Evolutionary conservation across 2,113 vertebrate genomes (phyloP), one percentile per base, ranked within the genome.

Genomic region (Recurvirostra avosetta): DNA sequence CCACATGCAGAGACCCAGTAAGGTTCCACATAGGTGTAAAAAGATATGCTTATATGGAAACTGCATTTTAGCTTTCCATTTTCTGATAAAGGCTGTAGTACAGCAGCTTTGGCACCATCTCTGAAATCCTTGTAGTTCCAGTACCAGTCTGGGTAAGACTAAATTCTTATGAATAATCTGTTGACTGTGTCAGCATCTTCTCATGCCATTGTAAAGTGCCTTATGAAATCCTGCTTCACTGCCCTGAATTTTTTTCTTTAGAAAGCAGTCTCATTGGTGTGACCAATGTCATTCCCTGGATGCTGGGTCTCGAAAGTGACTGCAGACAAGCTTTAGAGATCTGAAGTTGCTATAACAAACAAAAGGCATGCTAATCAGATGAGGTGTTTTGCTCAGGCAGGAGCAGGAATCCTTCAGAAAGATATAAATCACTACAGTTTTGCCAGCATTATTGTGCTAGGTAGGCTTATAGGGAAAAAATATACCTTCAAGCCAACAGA

Each of bases 321-420:
- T 67, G 47, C 30, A 68, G 32, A 52, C 12, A 43, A 26, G 18
- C 80, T 75, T 70, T 49, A 68, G 65, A 40, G 53, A 32, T 89
- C 41, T 36, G 12, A 53, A 65, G 90, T 87, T 94, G 61, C 65
- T 95, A n/a, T 89, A 59, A 75, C 76, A 91, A 92, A 68, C 40
- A 85, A 55, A 55, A 81, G 41, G 7, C 47, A 49, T 74, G 66
- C 62, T 92, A 52, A 71, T 78, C 34, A 58, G 15, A 21, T 87
- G 61, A 81, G 65, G 61, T 89, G 92, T 72, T 95, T 49, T 92
- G 95, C 86, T 87, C 92, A 87, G 91, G 40, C 88, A 81, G 61
- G 79, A 84, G 49, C 52, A 77, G 73, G 77, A 94, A 91, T 96
- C 65, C 38, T 72, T 89, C 59, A 70, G 76, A 70, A 87, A 88